A percentile compares a stretch with the other conserved stretches of the same genome.
Conservation (phyloP, 2,888 invertebrate species). For the Drosophila neonasuta region DNA sequence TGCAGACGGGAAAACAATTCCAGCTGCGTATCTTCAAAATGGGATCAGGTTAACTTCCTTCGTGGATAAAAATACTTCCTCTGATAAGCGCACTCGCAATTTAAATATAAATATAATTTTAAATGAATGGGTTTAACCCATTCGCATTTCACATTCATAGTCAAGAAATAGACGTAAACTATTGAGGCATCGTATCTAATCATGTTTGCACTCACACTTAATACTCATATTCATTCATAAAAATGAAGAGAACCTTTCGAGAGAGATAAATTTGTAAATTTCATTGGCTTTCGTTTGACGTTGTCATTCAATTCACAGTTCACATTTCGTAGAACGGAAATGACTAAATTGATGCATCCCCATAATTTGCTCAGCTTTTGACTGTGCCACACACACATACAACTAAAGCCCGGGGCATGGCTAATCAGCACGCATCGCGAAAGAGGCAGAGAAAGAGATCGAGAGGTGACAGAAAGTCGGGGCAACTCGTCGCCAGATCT, state of each 20-base stretch:
- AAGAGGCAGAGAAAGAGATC: not conserved
- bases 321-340: constrained; percentile 53
- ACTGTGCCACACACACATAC: constrained; percentile 1
- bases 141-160: too few relatives aligned
- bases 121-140: constrained; percentile 1
- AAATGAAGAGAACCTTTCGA: not conserved
- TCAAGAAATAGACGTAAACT: constrained; percentile 1
- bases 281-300: constrained; percentile 15
- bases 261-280: constrained; percentile 15
- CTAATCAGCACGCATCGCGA: constrained; percentile 60
- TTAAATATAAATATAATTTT: not conserved
- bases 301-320: constrained; percentile 3
- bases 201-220: constrained; percentile 4
- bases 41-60: constrained; percentile 1
- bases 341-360: constrained; percentile 66
- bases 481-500: not conserved
- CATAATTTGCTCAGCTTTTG: constrained; percentile 41
- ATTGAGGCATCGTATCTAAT: constrained; percentile 43
- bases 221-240: constrained; percentile 37
- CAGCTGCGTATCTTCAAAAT: not conserved
- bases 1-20: not conserved
- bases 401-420: constrained; percentile 40
- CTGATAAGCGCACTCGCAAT: not conserved
- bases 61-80: constrained; percentile 2
- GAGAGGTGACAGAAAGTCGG: constrained; percentile 6